Conservation (phyloP, 2,113 vertebrate genomes). For the Corapipo altera region DNA sequence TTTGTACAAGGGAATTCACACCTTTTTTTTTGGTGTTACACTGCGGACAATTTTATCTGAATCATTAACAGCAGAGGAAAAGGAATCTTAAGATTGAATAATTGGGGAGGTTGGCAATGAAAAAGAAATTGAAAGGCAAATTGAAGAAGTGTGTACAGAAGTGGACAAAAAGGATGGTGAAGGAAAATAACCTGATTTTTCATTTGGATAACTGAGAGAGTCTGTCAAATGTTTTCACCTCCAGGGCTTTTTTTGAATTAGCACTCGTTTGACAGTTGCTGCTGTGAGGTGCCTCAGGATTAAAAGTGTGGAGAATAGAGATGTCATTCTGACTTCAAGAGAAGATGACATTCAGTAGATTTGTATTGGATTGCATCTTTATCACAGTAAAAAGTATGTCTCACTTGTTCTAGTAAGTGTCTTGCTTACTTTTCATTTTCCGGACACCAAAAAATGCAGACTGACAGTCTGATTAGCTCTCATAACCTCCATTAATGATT, state of each 20-base stretch:
- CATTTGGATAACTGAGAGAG: constrained; percentile 34
- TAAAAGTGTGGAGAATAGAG: constrained; percentile 65
- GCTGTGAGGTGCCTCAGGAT: constrained; percentile 64
- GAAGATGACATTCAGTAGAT: constrained; percentile 59
- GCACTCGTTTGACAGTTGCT: constrained; percentile 58
- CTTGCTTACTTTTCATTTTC: constrained; percentile 45
- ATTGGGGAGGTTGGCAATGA: not conserved
- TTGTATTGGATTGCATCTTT: constrained; percentile 53
- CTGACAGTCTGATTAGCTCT: constrained; percentile 54
- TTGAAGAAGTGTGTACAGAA: not conserved
- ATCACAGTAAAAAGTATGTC: constrained; percentile 47
- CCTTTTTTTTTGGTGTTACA: not conserved
- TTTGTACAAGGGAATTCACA: not conserved
- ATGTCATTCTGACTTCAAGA: constrained; percentile 63
- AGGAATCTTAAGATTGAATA: not conserved
- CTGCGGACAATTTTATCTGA: not conserved
- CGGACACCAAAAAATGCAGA: constrained; percentile 23
- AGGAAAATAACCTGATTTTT: constrained; percentile 47
- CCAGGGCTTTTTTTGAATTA: constrained; percentile 64
- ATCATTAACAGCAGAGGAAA: not conserved
- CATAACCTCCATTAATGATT: constrained; percentile 39
- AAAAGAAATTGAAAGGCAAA: not conserved
- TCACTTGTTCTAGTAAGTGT: constrained; percentile 49
- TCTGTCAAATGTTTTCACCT: constrained; percentile 42
- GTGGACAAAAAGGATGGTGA: not conserved